phyloP scores from a whole-genome alignment of 2,797 vertebrate species.

The Bucorvus abyssinicus region DNA sequence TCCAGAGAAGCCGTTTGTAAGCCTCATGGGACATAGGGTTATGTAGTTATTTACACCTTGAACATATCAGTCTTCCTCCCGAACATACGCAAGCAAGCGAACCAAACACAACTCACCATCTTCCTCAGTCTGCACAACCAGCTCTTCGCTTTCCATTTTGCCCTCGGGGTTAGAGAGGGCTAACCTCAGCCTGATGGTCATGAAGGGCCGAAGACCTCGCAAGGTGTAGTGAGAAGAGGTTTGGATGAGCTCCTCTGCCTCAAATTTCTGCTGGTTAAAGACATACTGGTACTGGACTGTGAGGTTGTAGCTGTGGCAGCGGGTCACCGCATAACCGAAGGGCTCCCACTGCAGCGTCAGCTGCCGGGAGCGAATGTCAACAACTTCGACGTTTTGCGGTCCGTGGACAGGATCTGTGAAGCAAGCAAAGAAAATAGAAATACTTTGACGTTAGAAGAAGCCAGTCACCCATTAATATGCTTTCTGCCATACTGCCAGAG shows the following conservation, averaged over 20 bases:
- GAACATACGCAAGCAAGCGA: not conserved
- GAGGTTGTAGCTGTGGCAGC: constrained; percentile 97
- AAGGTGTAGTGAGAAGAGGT: constrained; percentile 95
- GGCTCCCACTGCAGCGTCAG: constrained; percentile 96
- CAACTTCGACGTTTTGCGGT: constrained; percentile 92
- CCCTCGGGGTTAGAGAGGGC: constrained; percentile 94
- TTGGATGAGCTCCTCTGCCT: constrained; percentile 90
- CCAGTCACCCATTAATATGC: accelerated
- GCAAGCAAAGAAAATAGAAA: accelerated
- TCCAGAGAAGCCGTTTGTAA: not conserved
- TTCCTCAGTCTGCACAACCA: constrained; percentile 94
- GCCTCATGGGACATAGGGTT: not conserved
- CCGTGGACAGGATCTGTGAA: constrained; percentile 91
- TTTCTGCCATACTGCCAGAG: not conserved
- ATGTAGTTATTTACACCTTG: not conserved
- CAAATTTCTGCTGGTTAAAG: constrained; percentile 93
- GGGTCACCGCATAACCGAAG: constrained; percentile 92
- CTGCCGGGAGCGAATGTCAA: constrained; percentile 92
- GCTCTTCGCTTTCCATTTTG: constrained; percentile 92
- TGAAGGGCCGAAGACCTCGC: constrained; percentile 89
- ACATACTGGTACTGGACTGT: constrained; percentile 95
- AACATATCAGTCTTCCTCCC: not conserved
- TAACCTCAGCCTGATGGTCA: constrained; percentile 87
- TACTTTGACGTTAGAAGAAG: not conserved
- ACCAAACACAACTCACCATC: constrained; percentile 77